phyloP scores from a whole-genome alignment of 2,113 vertebrate species.

The Centropristis striata region DNA sequence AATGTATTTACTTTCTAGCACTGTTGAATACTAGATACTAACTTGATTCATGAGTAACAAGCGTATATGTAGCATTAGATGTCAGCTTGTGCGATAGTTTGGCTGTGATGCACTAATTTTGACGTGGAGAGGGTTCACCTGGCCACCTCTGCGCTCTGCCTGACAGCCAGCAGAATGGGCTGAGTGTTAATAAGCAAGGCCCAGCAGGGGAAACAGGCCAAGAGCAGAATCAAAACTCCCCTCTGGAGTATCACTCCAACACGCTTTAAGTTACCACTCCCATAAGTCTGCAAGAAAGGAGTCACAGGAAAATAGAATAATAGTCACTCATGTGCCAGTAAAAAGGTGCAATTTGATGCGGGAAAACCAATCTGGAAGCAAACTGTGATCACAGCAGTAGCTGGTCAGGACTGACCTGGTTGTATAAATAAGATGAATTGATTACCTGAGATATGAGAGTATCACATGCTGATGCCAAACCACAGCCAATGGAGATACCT shows the following conservation, averaged over 20 bases:
- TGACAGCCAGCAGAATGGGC: constrained; percentile 86
- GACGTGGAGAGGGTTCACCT: constrained; percentile 80
- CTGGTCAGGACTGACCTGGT: constrained; percentile 9
- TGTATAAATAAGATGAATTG: constrained; percentile 17
- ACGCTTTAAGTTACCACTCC: constrained; percentile 89
- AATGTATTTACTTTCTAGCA: no score
- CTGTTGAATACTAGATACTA: no score
- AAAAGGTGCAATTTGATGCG: background rate
- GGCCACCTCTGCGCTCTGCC: constrained; percentile 87
- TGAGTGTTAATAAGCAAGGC: constrained; percentile 92
- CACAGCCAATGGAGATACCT: constrained; percentile 88
- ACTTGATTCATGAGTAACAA: background rate
- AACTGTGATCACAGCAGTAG: background rate
- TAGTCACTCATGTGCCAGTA: background rate
- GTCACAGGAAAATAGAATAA: background rate
- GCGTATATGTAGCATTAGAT: constrained; percentile 7
- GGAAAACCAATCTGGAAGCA: background rate
- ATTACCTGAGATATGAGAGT: constrained; percentile 93
- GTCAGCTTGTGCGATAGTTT: background rate
- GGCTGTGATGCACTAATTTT: background rate
- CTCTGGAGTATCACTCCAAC: constrained; percentile 92
- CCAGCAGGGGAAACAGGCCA: constrained; percentile 95
- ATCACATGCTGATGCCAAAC: constrained; percentile 91
- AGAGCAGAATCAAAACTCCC: constrained; percentile 88
- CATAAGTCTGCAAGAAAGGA: constrained; percentile 85